Conservation (phyloP, 2,888 invertebrate species). For the Acronicta alni region DNA sequence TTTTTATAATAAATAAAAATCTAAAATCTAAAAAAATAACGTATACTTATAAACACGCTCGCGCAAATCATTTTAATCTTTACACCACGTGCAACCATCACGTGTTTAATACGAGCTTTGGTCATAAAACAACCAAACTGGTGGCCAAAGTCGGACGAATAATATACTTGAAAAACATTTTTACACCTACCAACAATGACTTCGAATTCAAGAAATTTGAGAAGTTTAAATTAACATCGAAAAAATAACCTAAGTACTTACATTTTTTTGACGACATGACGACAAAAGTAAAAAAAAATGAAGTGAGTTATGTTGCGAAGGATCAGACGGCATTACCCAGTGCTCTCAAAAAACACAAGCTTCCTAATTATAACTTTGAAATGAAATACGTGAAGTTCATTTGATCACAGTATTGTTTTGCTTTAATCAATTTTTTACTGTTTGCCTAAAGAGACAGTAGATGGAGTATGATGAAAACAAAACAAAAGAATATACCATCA, state of each 20-base stretch:
- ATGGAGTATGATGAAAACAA: too few relatives aligned
- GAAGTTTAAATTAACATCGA: conserved; percentile 15
- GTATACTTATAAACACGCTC: conserved; percentile 17
- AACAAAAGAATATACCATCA: too few relatives aligned
- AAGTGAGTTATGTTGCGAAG: neutral
- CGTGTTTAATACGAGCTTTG: conserved; percentile 54
- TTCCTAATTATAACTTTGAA: conserved; percentile 22
- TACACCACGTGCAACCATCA: conserved; percentile 57
- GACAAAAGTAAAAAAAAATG: neutral
- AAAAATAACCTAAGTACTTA: neutral
- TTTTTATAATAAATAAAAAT: too few relatives aligned
- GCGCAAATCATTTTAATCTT: conserved; percentile 36
- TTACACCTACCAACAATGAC: conserved; percentile 35
- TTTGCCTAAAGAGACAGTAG: too few relatives aligned
- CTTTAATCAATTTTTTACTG: neutral
- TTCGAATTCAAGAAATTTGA: conserved; percentile 18
- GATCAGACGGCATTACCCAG: neutral
- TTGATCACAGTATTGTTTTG: conserved; percentile 19
- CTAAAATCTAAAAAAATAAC: too few relatives aligned
- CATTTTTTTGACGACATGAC: neutral
- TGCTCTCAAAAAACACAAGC: conserved; percentile 3
- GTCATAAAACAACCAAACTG: conserved; percentile 50
- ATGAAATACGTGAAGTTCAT: conserved; percentile 19
- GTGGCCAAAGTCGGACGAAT: conserved; percentile 46
- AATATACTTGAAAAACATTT: conserved; percentile 23